A percentile compares a stretch with the other conserved stretches of the same genome.
These are phyloP conservation scores for Latrodectus geometricus DNA, from an alignment of 1,140 invertebrate genomes.

Conservation along the genomic window DNA sequence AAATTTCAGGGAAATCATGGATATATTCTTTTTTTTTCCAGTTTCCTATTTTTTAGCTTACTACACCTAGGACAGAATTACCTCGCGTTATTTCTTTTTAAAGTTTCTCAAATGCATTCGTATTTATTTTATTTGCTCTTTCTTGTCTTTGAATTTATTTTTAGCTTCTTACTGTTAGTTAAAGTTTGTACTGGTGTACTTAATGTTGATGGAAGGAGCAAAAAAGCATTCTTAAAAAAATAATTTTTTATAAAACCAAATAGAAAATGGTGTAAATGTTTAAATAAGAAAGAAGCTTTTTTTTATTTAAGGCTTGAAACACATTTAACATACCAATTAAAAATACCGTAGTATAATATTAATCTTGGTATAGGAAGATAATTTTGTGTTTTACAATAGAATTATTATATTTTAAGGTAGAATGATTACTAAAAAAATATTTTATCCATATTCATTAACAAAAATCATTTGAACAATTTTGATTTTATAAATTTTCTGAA, in stretches of 20 bases:
- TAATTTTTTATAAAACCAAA: neutral
- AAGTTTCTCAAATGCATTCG: conserved; percentile 36
- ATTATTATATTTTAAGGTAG: too few species aligned
- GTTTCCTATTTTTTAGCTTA: neutral
- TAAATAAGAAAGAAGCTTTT: neutral
- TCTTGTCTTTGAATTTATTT: conserved; percentile 3
- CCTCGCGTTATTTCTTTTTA: conserved; percentile 22
- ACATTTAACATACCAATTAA: too few species aligned
- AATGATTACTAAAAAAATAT: too few species aligned
- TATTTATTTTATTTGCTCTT: conserved; percentile 37
- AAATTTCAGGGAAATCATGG: conserved; percentile 2
- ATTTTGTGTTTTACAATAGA: too few species aligned
- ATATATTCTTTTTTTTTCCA: conserved; percentile 8
- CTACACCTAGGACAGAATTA: conserved; percentile 35
- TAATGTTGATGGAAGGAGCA: neutral
- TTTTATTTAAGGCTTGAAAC: neutral
- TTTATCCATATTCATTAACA: too few species aligned
- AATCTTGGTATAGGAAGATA: too few species aligned
- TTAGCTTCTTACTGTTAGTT: neutral
- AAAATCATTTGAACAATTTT: too few species aligned
- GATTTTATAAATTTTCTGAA: too few species aligned
- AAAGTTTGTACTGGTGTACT: neutral
- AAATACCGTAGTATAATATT: too few species aligned
- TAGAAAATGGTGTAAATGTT: conserved; percentile 2
- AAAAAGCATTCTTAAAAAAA: neutral